Conservation (phyloP, 1,140 invertebrate species). For the Cyrtorhinus lividipennis region DNA sequence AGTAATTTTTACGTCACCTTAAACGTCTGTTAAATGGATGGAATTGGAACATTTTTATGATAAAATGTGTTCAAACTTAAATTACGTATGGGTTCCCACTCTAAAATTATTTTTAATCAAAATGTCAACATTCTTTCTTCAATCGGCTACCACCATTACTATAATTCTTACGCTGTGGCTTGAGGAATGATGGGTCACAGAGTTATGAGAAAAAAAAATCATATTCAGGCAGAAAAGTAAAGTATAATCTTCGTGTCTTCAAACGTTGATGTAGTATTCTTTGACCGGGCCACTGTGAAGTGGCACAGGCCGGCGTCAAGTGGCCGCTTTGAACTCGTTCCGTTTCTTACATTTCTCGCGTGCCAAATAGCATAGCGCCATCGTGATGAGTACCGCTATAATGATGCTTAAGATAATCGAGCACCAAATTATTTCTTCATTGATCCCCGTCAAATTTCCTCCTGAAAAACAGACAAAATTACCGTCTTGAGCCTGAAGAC, state of each 20-base stretch:
- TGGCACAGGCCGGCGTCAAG: slow-evolving; percentile 20
- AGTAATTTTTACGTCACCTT: too few relatives aligned
- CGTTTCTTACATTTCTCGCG: slow-evolving; percentile 61
- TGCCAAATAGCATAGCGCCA: slow-evolving; percentile 62
- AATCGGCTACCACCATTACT: too few relatives aligned
- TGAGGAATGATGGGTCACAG: too few relatives aligned
- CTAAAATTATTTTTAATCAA: too few relatives aligned
- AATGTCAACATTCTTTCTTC: too few relatives aligned
- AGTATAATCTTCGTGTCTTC: background rate
- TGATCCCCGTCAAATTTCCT: slow-evolving; percentile 59
- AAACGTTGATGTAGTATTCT: slow-evolving; percentile 24
- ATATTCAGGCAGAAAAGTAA: background rate
- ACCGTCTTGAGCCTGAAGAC: background rate
- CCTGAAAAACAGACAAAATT: slow-evolving; percentile 17
- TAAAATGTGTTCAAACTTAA: too few relatives aligned
- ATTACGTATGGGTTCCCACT: too few relatives aligned
- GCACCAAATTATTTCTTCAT: slow-evolving; percentile 74
- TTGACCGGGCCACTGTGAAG: slow-evolving; percentile 14
- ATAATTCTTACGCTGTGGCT: too few relatives aligned
- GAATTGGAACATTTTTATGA: too few relatives aligned
- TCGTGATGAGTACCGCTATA: slow-evolving; percentile 62
- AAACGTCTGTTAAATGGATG: too few relatives aligned
- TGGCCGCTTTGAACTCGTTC: slow-evolving; percentile 17
- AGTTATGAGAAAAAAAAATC: too few relatives aligned
- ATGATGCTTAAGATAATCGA: slow-evolving; percentile 70